These are phyloP conservation scores for Pantala flavescens DNA, from an alignment of 1,140 invertebrate species.

Conservation along the genomic window DNA sequence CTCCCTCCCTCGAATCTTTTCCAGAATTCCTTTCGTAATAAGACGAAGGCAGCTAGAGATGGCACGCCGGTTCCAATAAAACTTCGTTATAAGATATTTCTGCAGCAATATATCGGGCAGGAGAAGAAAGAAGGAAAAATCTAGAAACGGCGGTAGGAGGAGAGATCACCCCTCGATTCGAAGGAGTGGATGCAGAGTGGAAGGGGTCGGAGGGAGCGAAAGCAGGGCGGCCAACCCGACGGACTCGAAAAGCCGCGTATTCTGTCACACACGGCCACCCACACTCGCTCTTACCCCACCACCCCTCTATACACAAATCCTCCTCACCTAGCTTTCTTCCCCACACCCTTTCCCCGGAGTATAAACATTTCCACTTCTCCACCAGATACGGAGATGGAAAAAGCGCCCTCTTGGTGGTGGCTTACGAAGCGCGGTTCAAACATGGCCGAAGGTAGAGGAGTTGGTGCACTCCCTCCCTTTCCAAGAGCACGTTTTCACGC, in stretches of 20 bases:
- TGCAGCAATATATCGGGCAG: too few relatives aligned
- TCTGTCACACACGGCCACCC: neutral
- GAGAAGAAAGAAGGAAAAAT: too few relatives aligned
- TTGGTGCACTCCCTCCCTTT: too few relatives aligned
- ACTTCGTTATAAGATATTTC: too few relatives aligned
- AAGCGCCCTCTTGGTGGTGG: neutral
- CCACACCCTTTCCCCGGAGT: neutral
- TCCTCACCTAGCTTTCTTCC: neutral
- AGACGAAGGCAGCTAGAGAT: too few relatives aligned
- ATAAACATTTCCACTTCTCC: conserved; percentile 2
- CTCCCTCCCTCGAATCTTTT: too few relatives aligned
- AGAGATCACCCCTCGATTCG: neutral
- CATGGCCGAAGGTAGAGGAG: too few relatives aligned
- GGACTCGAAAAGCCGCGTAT: neutral
- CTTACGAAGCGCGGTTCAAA: neutral
- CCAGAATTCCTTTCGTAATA: too few relatives aligned
- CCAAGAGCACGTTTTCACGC: too few relatives aligned
- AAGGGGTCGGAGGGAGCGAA: neutral
- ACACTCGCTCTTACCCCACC: neutral
- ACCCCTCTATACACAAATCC: neutral
- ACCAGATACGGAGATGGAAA: neutral
- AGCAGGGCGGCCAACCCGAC: neutral
- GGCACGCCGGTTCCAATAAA: too few relatives aligned
- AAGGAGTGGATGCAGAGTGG: neutral
- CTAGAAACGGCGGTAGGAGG: neutral